Conservation (phyloP, 1,140 invertebrate species). For the Limonius californicus region DNA sequence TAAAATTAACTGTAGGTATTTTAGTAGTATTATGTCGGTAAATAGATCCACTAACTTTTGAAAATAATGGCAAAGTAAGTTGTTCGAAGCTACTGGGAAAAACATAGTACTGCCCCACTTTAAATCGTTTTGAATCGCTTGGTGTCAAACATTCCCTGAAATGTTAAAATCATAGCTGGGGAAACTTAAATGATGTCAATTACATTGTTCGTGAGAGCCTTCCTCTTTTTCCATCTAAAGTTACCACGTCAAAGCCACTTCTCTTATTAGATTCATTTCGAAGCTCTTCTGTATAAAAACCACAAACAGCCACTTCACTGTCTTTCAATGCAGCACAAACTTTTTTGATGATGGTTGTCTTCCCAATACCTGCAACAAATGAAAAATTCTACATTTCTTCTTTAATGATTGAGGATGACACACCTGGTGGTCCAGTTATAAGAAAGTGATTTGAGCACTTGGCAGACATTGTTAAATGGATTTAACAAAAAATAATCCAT, state of each 20-base stretch:
- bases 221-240: slow-evolving; percentile 47
- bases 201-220: slow-evolving; percentile 53
- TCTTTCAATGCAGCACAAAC: slow-evolving; percentile 45
- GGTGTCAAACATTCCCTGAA: slow-evolving; percentile 9
- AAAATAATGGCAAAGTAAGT: slow-evolving; percentile 50
- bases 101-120: slow-evolving; percentile 59
- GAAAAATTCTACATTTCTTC: background rate
- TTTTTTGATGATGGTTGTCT: slow-evolving; percentile 59
- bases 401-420: too few relatives aligned
- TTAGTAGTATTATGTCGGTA: too few relatives aligned
- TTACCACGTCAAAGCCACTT: slow-evolving; percentile 61
- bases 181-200: slow-evolving; percentile 23
- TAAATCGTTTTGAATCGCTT: slow-evolving; percentile 23
- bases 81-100: slow-evolving; percentile 57
- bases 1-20: too few relatives aligned
- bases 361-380: slow-evolving; percentile 54
- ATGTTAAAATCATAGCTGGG: background rate
- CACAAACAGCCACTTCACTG: slow-evolving; percentile 46
- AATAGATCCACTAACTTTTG: slow-evolving; percentile 31
- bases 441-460: slow-evolving; percentile 26
- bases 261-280: slow-evolving; percentile 47
- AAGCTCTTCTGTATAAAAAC: slow-evolving; percentile 64
- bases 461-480: too few relatives aligned
- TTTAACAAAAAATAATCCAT: too few relatives aligned
- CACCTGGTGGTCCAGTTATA: slow-evolving; percentile 41